phyloP scores from a whole-genome alignment of 64 coral and sea anemone genomes.

The Stichodactyla helianthus region DNA sequence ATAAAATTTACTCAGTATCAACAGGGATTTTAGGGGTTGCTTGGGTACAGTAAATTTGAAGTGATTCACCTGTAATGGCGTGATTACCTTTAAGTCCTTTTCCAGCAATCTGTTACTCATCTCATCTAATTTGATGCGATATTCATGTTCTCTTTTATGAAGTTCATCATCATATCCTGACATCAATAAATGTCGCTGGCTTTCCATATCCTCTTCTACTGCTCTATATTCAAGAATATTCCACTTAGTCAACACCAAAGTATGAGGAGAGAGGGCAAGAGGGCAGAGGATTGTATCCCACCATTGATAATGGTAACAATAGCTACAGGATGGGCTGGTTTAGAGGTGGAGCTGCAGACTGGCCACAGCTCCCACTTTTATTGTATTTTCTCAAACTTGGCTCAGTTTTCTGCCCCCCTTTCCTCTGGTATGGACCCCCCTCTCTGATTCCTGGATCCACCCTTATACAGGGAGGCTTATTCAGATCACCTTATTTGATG shows the following conservation, averaged over 20 bases:
- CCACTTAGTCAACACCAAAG: too few species aligned
- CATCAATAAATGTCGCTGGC: constrained; percentile 66
- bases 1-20: too few species aligned
- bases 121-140: constrained; percentile 80
- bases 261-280: too few species aligned
- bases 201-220: constrained; percentile 83
- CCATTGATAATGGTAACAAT: too few species aligned
- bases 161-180: constrained; percentile 87
- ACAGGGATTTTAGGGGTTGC: too few species aligned
- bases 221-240: constrained; percentile 19
- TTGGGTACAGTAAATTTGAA: too few species aligned
- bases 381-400: too few species aligned
- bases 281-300: too few species aligned
- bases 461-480: background rate
- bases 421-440: background rate
- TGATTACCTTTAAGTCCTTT: constrained; percentile 72
- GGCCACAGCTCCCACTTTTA: too few species aligned
- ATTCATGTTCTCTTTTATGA: constrained; percentile 90
- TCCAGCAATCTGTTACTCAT: constrained; percentile 78
- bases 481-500: constrained; percentile 54
- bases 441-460: background rate
- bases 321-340: too few species aligned
- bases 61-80: too few species aligned
- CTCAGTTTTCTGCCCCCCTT: background rate
- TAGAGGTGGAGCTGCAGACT: too few species aligned